Evolutionary conservation across 2,888 invertebrate species (phyloP), one percentile per base, ranked within the genome.

Genomic region (Drosophila borborema): DNA sequence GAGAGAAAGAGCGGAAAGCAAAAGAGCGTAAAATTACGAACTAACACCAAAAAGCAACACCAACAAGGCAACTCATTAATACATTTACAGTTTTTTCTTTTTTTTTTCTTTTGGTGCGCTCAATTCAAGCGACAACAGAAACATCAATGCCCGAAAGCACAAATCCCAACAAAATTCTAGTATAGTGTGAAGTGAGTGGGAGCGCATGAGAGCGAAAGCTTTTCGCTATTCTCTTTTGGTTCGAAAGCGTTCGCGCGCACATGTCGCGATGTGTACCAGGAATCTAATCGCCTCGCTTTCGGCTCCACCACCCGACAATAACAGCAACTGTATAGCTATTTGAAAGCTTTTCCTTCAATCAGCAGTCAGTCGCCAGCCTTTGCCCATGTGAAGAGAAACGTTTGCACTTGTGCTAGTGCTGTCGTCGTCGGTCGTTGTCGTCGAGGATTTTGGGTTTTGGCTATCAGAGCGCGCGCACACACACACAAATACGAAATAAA

Each of bases 381-480:
- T 75, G 88, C 82, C 85, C 82, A 75, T 80, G 76, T 87, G 63
- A 78, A 89, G 86, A 87, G 87, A 82, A 81, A 66, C 82, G 79
- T 80, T 87, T 77, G 85, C 77, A 79, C 70, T 81, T 82, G 80
- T 76, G 72, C 80, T 78, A 72, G 80, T 76, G 72, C 65, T 60
- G 68, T 76, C 31, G 72, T 68, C 56, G 74, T 64, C 72, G 77
- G 64, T 64, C 60, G 79, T 72, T 71, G 75, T 79, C 75, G 77
- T 85, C 84, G 88, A 84, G 88, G 84, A 84, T 89, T 86, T 82
- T 81, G 84, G 86, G 77, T 84, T 81, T 83, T 77, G 85, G 77
- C 80, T 76, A 74, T 74, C 83, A 74, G 76, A 85, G 76, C 77
- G 80, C 79, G 70, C 78, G 64, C 70, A 77, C 62, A 67, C 74